Base-by-base conservation (phyloP, 2,888 invertebrate species). In the Stenurella melanura region DNA sequence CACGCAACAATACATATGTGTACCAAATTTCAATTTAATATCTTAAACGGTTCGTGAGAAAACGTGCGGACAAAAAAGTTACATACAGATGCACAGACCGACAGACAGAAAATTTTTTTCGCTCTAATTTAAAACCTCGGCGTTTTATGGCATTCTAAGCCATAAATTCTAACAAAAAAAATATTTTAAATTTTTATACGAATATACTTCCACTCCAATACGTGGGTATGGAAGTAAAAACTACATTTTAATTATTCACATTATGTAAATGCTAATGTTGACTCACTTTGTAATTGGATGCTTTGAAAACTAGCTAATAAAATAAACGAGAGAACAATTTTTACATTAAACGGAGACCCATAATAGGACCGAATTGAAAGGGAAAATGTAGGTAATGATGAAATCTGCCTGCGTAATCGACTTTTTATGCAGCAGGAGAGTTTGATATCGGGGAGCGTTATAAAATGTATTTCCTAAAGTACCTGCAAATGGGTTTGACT, bases 361-460 rank as follows among this genome's bases (percentile, higher is more conserved):
- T 70, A 58, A 58, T 58, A 17, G 38, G 34, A 70, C 38, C n/a
- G 57, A 70, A 70, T 60, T 58, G 58, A 70, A 70, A 58, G 58
- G 57, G 58, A 58, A 58, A 30, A n/a, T 30, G 68, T 56, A n/a
- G 19, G 58, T 70, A 70, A 38, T 70, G 58, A 58, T 30, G 34
- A 70, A 70, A 70, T 58, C 81, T 79, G 73, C 73, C 58, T 38
- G 34, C 38, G 67, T 74, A 74, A 74, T 74, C 68, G 74, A 61
- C 17, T 74, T 74, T 74, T 73, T 73, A 63, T 63, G 56, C 56
- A 18, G 74, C 42, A 21, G 50, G 58, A 34, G 42, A 58, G 66
- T 34, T 58, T 42, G 66, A 67, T 61, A 50, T 34, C 30, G 54
- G 74, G 38, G 66, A 26, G 19, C 50, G 57, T 60, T 67, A 74